These are phyloP conservation scores for Mesorhabditis sp. DNA, from an alignment of 2,888 invertebrate species.

Conservation along the genomic window DNA sequence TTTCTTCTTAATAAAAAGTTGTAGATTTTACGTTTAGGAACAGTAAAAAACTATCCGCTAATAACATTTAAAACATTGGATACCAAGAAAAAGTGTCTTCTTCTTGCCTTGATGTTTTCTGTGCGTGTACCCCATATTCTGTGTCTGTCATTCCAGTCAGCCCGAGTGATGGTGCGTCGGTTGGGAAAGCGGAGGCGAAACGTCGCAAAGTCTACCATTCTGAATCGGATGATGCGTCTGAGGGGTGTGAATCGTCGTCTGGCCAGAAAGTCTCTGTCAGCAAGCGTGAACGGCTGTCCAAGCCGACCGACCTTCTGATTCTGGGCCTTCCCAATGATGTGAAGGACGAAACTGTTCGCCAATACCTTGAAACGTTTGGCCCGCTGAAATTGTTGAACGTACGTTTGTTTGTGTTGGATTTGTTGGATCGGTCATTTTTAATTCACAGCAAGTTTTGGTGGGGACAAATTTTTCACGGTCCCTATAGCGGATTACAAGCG, in stretches of 20 bases:
- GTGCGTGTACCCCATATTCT: neutral
- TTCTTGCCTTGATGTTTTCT: no score
- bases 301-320: neutral
- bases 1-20: no score
- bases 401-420: neutral
- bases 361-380: conserved; percentile 2
- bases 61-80: no score
- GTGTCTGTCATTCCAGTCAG: neutral
- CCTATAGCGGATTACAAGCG: no score
- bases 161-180: neutral
- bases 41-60: no score
- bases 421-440: neutral
- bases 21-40: no score
- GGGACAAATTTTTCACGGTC: no score
- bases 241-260: neutral
- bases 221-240: neutral
- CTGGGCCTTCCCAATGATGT: neutral
- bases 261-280: neutral
- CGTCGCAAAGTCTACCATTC: neutral
- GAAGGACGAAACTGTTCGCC: neutral
- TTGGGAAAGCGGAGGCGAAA: conserved; percentile 4
- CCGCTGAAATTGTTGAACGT: neutral
- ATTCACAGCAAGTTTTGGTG: no score
- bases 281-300: conserved; percentile 3
- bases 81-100: no score